Percentiles rank a stretch among this genome's conserved stretches.
phyloP scores from a whole-genome alignment of 2,888 invertebrate species.

The Euspilapteryx auroguttella region DNA sequence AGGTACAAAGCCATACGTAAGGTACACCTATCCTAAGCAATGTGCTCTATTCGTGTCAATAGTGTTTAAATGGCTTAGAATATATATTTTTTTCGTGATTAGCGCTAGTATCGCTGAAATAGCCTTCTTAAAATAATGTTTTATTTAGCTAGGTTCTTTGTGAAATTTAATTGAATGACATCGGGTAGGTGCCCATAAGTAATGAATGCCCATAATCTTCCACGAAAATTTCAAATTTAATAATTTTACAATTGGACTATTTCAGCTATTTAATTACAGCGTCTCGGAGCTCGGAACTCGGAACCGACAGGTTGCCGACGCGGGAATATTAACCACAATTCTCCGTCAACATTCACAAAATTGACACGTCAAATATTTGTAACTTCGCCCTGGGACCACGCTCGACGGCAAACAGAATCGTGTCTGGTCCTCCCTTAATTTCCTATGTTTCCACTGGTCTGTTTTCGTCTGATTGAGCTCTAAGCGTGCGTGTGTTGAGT shows the following conservation, averaged over 20 bases:
- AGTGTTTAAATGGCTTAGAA: too few species aligned
- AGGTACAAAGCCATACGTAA: too few species aligned
- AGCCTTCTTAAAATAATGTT: too few species aligned
- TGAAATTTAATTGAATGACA: too few species aligned
- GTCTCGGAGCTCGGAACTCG: conserved; percentile 18
- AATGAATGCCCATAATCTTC: too few species aligned
- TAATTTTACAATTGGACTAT: conserved; percentile 49
- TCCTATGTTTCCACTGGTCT: conserved; percentile 47
- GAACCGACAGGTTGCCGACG: conserved; percentile 37
- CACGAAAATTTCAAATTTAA: too few species aligned
- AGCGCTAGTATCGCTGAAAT: too few species aligned
- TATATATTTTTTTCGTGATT: too few species aligned
- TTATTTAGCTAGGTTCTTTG: too few species aligned
- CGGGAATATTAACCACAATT: conserved; percentile 59
- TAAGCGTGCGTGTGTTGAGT: conserved; percentile 18
- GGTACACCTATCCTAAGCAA: too few species aligned
- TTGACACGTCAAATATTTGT: conserved; percentile 65
- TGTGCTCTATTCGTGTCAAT: too few species aligned
- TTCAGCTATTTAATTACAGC: conserved; percentile 56
- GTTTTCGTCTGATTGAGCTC: conserved; percentile 21
- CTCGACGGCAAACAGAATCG: conserved; percentile 59
- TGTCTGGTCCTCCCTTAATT: conserved; percentile 61
- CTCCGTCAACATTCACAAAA: conserved; percentile 62
- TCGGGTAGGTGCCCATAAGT: too few species aligned
- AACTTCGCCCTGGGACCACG: conserved; percentile 60